phyloP scores from a whole-genome alignment of 2,888 invertebrate species.

The Meteorus cinctellus region DNA sequence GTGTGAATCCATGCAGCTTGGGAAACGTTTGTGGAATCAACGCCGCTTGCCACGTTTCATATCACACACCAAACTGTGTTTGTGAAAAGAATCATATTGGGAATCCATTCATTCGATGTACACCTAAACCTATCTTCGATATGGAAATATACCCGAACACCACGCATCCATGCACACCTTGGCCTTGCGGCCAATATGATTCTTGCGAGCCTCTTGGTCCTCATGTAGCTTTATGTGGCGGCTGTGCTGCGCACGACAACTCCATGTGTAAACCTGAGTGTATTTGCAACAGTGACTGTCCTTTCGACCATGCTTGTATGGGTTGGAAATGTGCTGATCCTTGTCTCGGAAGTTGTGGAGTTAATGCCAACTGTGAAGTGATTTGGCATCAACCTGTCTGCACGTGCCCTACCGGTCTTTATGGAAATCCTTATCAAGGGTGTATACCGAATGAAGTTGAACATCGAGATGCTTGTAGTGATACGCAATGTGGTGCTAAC shows the following conservation, averaged over 20 bases:
- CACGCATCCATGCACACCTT: conserved; percentile 83
- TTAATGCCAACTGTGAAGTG: conserved; percentile 84
- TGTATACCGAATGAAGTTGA: conserved; percentile 81
- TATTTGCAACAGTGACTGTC: conserved; percentile 86
- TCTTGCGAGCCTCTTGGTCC: conserved; percentile 83
- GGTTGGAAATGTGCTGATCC: conserved; percentile 82
- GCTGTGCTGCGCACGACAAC: conserved; percentile 82
- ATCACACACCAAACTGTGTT: conserved; percentile 88
- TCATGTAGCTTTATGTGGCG: conserved; percentile 86
- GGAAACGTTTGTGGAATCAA: conserved; percentile 86
- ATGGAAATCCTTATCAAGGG: conserved; percentile 86
- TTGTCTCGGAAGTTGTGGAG: conserved; percentile 83
- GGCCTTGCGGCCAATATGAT: conserved; percentile 82
- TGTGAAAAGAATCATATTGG: conserved; percentile 87
- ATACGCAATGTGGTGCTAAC: conserved; percentile 86
- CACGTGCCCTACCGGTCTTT: conserved; percentile 85
- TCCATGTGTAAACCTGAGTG: conserved; percentile 89
- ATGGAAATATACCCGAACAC: conserved; percentile 73
- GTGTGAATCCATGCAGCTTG: conserved; percentile 82
- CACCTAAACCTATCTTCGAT: conserved; percentile 71
- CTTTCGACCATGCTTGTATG: conserved; percentile 83
- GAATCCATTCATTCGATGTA: conserved; percentile 86
- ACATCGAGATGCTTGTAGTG: conserved; percentile 80
- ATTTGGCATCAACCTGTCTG: conserved; percentile 87
- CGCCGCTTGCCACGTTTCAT: conserved; percentile 85